phyloP scores from a whole-genome alignment of 2,888 invertebrate genomes.

The Drosophila recens region DNA sequence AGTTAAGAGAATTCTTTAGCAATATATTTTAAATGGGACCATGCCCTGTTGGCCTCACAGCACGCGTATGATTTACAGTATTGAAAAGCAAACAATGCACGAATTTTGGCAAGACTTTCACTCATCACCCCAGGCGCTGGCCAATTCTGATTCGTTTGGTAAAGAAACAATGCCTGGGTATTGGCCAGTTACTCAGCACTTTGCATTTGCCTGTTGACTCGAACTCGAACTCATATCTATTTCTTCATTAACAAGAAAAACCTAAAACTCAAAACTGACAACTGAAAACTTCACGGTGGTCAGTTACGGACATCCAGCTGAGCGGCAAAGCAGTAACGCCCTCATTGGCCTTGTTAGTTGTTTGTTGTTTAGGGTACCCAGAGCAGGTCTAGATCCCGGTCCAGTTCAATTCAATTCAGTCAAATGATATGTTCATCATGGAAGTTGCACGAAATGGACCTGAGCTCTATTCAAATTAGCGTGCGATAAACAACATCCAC shows the following conservation, averaged over 20 bases:
- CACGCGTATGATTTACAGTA: conserved; percentile 44
- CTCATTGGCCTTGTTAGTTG: conserved; percentile 63
- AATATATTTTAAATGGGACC: conserved; percentile 44
- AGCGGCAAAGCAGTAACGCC: conserved; percentile 68
- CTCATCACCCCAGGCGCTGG: conserved; percentile 67
- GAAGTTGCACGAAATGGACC: conserved; percentile 41
- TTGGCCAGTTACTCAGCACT: conserved; percentile 60
- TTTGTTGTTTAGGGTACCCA: conserved; percentile 26
- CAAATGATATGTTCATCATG: conserved; percentile 70
- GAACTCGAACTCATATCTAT: conserved; percentile 54
- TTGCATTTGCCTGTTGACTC: conserved; percentile 29
- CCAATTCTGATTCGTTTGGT: conserved; percentile 50
- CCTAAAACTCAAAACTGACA: conserved; percentile 7
- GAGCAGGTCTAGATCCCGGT: conserved; percentile 17
- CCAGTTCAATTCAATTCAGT: conserved; percentile 18
- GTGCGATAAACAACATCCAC: conserved; percentile 59
- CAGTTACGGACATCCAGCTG: conserved; percentile 70
- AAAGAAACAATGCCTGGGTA: conserved; percentile 13
- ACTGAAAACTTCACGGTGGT: conserved; percentile 69
- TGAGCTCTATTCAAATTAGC: conserved; percentile 66
- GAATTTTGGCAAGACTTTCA: conserved; percentile 72
- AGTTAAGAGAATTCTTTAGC: conserved; percentile 13
- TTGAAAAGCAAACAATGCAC: conserved; percentile 62
- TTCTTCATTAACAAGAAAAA: conserved; percentile 75
- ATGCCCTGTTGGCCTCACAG: conserved; percentile 34